phyloP scores from a whole-genome alignment of 1,140 invertebrate genomes.

The Hyposmocoma kahamanoa region DNA sequence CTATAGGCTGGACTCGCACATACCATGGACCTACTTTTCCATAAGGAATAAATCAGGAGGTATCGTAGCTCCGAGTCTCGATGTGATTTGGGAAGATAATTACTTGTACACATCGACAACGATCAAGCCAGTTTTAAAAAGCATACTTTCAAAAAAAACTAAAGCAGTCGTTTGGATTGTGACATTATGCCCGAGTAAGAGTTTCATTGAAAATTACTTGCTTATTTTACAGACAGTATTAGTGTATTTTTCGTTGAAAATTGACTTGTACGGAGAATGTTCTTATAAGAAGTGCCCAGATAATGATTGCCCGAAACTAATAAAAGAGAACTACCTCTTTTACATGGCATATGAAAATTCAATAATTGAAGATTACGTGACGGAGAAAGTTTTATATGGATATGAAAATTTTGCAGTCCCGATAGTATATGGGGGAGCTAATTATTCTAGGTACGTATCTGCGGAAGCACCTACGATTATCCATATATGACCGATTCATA shows the following conservation, averaged over 20 bases:
- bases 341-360: slow-evolving; percentile 82
- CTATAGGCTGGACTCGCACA: slow-evolving; percentile 78
- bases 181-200: slow-evolving; percentile 75
- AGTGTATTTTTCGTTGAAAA: slow-evolving; percentile 36
- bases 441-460: slow-evolving; percentile 44
- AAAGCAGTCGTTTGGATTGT: slow-evolving; percentile 77
- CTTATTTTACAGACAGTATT: slow-evolving; percentile 75
- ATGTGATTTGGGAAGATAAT: slow-evolving; percentile 25
- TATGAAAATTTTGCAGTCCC: slow-evolving; percentile 68
- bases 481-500: no score
- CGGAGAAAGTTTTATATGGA: slow-evolving; percentile 76
- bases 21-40: slow-evolving; percentile 71
- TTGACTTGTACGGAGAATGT: slow-evolving; percentile 82
- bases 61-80: slow-evolving; percentile 32
- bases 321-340: slow-evolving; percentile 76
- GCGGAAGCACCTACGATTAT: no score
- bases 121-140: slow-evolving; percentile 13
- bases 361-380: slow-evolving; percentile 76
- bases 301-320: slow-evolving; percentile 48
- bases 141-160: slow-evolving; percentile 43
- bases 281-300: slow-evolving; percentile 38
- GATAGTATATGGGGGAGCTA: slow-evolving; percentile 64
- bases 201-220: slow-evolving; percentile 75
- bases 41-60: slow-evolving; percentile 34
- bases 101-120: not conserved